Evolutionary conservation across 2,888 invertebrate species (phyloP).

Genomic region (Trimorus sp.): DNA sequence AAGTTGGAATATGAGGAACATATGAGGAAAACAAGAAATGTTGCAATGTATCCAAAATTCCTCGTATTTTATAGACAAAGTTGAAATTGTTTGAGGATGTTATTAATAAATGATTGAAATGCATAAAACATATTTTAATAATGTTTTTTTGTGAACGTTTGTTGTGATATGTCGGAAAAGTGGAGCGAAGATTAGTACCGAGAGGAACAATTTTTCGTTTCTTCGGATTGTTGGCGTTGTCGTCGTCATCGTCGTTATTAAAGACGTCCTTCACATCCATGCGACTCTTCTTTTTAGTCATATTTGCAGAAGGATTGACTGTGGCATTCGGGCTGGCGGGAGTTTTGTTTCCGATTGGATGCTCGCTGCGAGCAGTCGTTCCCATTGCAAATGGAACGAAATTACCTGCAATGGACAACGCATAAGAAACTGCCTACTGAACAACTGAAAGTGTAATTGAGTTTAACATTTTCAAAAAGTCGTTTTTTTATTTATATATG

Average conservation of each 20-base stretch:
- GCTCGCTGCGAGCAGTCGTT: constrained; percentile 76
- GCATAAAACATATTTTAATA: too few species aligned
- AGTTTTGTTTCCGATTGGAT: constrained; percentile 78
- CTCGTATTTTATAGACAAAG: too few species aligned
- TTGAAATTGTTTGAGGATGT: too few species aligned
- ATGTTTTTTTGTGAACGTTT: too few species aligned
- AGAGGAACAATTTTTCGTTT: constrained; percentile 91
- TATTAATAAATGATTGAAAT: too few species aligned
- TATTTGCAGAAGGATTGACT: constrained; percentile 72
- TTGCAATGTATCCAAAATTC: too few species aligned
- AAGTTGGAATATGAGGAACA: too few species aligned
- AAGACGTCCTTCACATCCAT: constrained; percentile 92
- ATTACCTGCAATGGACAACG: constrained; percentile 72
- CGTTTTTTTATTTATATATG: too few species aligned
- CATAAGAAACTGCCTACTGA: neutral
- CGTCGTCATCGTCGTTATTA: constrained; percentile 91
- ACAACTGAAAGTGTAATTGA: too few species aligned
- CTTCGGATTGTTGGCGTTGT: constrained; percentile 83
- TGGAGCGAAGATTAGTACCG: constrained; percentile 81
- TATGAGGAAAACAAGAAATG: too few species aligned
- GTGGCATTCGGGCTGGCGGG: constrained; percentile 78
- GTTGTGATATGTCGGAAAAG: too few species aligned
- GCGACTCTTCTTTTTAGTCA: constrained; percentile 85
- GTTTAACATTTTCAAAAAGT: too few species aligned
- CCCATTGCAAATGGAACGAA: constrained; percentile 81